These are phyloP conservation scores for Plecturocebus donacophilus DNA, from an alignment of 2,113 vertebrate species.

Conservation along the genomic window DNA sequence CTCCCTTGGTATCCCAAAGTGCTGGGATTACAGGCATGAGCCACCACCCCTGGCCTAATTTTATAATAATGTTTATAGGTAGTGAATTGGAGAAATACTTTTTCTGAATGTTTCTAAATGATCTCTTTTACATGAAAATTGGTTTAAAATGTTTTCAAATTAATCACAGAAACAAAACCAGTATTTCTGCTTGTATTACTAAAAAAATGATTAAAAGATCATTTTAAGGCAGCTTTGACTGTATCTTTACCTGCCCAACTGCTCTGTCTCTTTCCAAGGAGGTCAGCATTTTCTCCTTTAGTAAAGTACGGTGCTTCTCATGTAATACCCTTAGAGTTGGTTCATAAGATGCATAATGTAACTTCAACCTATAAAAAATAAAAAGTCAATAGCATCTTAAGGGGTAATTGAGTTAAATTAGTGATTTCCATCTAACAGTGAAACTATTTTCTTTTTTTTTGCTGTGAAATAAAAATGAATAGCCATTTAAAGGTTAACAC, in stretches of 20 bases:
- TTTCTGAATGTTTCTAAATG: slow-evolving; percentile 31
- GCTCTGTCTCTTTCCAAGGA: slow-evolving; percentile 89
- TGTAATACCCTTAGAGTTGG: slow-evolving; percentile 86
- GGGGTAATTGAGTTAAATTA: slow-evolving; percentile 53
- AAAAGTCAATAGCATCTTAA: slow-evolving; percentile 40
- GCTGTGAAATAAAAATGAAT: slow-evolving; percentile 44
- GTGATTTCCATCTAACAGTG: slow-evolving; percentile 39
- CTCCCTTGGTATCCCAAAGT: too few relatives aligned
- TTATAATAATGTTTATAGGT: neutral
- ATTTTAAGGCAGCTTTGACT: neutral
- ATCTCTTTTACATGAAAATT: slow-evolving; percentile 1
- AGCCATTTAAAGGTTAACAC: slow-evolving; percentile 59
- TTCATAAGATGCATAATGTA: slow-evolving; percentile 89
- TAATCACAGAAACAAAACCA: slow-evolving; percentile 26
- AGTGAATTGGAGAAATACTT: slow-evolving; percentile 5
- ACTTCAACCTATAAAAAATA: slow-evolving; percentile 86
- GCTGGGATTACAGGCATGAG: too few relatives aligned
- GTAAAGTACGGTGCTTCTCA: slow-evolving; percentile 89
- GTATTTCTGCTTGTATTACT: neutral
- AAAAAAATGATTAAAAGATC: neutral
- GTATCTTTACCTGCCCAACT: slow-evolving; percentile 83
- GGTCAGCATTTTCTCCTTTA: slow-evolving; percentile 89
- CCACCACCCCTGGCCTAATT: too few relatives aligned
- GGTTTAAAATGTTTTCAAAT: neutral
- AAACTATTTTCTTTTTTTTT: neutral